These are phyloP conservation scores for Sciurus vulgaris DNA, from an alignment of 2,797 vertebrate genomes.

Conservation along the genomic window DNA sequence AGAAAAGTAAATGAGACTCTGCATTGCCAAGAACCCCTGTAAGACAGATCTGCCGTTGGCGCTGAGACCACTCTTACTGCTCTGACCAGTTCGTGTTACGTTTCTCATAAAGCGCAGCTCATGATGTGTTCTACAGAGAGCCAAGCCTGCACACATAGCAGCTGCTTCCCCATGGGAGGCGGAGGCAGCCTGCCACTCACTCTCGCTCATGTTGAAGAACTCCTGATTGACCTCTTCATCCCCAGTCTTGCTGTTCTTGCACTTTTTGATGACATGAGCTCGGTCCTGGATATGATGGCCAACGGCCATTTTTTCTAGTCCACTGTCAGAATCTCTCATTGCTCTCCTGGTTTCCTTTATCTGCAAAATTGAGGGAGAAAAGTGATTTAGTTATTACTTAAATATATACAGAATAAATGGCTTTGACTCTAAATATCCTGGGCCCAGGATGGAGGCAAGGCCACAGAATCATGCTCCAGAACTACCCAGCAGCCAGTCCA, in stretches of 20 bases:
- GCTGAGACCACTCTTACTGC: too few species aligned
- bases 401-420: background rate
- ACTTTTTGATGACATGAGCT: conserved; percentile 94
- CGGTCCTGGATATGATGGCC: conserved; percentile 96
- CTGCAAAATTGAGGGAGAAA: conserved; percentile 83
- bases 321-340: conserved; percentile 95
- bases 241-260: conserved; percentile 94
- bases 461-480: background rate
- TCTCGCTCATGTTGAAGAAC: conserved; percentile 96
- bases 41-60: background rate
- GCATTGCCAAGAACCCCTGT: background rate
- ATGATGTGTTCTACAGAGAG: conserved; percentile 31
- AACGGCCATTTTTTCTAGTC: conserved; percentile 94
- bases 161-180: background rate
- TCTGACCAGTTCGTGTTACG: background rate
- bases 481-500: conserved; percentile 3
- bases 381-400: conserved; percentile 22
- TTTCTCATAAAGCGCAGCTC: conserved; percentile 2
- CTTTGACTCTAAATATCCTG: background rate
- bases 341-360: conserved; percentile 94
- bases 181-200: conserved; percentile 86
- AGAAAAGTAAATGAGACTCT: conserved; percentile 24
- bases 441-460: background rate
- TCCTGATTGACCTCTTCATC: conserved; percentile 95
- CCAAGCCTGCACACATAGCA: background rate